These are phyloP conservation scores for Lophotriccus pileatus DNA, from an alignment of 2,797 vertebrate species.

Conservation along the genomic window DNA sequence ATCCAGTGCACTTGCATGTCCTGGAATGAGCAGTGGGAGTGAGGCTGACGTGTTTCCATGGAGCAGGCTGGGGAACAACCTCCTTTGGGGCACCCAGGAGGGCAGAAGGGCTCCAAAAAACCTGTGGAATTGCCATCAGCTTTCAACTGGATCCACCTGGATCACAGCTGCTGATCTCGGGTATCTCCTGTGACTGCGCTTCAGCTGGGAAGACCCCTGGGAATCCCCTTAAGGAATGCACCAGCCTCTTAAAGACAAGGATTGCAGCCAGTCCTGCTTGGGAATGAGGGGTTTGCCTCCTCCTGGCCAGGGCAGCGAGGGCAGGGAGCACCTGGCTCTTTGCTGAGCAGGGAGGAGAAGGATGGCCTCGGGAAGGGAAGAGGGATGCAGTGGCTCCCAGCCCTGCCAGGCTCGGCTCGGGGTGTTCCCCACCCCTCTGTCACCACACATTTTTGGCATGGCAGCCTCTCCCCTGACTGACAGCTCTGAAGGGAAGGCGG, in stretches of 20 bases:
- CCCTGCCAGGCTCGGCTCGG: background rate
- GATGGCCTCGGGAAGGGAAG: background rate
- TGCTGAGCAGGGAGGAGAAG: background rate
- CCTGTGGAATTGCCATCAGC: background rate
- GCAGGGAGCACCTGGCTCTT: background rate
- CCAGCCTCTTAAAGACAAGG: background rate
- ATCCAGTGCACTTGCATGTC: background rate
- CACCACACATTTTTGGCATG: background rate
- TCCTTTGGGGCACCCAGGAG: too few relatives aligned
- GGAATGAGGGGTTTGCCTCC: background rate
- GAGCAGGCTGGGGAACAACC: rapidly evolving
- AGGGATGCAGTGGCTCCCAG: background rate
- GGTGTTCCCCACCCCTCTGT: background rate
- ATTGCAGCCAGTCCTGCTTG: background rate
- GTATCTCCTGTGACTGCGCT: background rate
- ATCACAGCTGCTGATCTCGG: background rate
- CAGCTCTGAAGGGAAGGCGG: background rate
- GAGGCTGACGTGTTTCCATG: background rate
- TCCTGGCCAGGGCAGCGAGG: background rate
- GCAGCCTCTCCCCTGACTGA: background rate
- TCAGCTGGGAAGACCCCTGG: background rate
- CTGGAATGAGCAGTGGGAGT: background rate
- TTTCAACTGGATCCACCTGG: background rate
- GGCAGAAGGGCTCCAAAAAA: background rate
- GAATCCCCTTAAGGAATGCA: background rate